phyloP scores from a whole-genome alignment of 2,113 vertebrate species.

The Ameiurus melas region DNA sequence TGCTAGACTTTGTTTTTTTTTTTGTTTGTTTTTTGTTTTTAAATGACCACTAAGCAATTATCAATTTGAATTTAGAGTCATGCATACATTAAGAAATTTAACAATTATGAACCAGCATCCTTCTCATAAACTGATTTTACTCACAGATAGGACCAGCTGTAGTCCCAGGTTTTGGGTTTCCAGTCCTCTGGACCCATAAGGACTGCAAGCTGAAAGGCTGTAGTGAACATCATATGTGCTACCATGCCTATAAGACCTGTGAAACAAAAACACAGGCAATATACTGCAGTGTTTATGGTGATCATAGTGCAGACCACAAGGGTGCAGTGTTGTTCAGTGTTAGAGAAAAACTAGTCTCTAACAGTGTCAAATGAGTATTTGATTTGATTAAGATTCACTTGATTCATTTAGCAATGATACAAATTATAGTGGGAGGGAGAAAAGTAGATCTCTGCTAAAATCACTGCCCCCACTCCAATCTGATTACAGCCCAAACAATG shows the following conservation, averaged over 20 bases:
- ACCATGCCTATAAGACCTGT: slow-evolving; percentile 94
- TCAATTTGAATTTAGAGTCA: background rate
- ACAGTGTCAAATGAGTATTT: background rate
- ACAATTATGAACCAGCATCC: background rate
- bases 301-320: slow-evolving; percentile 2
- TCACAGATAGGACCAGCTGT: slow-evolving; percentile 95
- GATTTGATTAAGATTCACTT: background rate
- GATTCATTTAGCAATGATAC: background rate
- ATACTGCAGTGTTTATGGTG: background rate
- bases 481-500: slow-evolving; percentile 69
- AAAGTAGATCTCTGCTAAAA: slow-evolving; percentile 58
- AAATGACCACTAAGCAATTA: background rate
- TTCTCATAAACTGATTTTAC: background rate
- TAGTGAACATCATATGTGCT: slow-evolving; percentile 98
- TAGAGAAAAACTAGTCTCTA: background rate
- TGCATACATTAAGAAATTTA: background rate
- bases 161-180: slow-evolving; percentile 96
- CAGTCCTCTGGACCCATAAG: slow-evolving; percentile 92
- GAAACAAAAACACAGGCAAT: slow-evolving; percentile 26
- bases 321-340: slow-evolving; percentile 13
- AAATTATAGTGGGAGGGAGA: slow-evolving; percentile 10
- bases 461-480: slow-evolving; percentile 65
- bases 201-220: slow-evolving; percentile 92
- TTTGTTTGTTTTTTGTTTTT: background rate
- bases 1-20: background rate